Evolutionary conservation across 2,113 vertebrate genomes (phyloP).

Genomic region (Gymnocephalus cernua): DNA sequence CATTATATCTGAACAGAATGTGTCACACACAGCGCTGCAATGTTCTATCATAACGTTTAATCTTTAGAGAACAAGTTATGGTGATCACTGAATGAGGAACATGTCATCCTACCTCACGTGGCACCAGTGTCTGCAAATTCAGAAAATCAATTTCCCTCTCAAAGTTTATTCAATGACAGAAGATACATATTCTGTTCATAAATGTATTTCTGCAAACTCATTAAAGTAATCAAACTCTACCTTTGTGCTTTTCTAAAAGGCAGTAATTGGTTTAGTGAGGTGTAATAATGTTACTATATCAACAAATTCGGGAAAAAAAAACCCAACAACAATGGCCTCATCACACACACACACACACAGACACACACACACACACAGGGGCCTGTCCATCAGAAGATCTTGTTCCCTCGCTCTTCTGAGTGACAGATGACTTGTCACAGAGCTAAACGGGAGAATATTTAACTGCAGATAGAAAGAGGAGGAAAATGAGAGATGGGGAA

Average conservation of each 20-base stretch:
- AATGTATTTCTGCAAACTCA: slow-evolving; percentile 20
- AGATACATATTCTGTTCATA: slow-evolving; percentile 37
- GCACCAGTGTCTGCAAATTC: slow-evolving; percentile 16
- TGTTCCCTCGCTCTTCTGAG: slow-evolving; percentile 70
- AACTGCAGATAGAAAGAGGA: slow-evolving; percentile 75
- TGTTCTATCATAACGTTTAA: slow-evolving; percentile 17
- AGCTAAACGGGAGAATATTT: slow-evolving; percentile 81
- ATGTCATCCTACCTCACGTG: not conserved
- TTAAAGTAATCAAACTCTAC: slow-evolving; percentile 9
- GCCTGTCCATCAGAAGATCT: slow-evolving; percentile 63
- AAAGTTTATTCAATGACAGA: slow-evolving; percentile 43
- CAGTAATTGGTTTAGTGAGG: not conserved
- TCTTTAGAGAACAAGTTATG: slow-evolving; percentile 17
- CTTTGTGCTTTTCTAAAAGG: not conserved
- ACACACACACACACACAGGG: slow-evolving; percentile 19
- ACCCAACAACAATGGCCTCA: slow-evolving; percentile 8
- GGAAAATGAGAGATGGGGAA: slow-evolving; percentile 56
- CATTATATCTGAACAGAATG: slow-evolving; percentile 12
- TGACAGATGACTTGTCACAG: slow-evolving; percentile 84
- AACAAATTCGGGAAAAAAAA: slow-evolving; percentile 11
- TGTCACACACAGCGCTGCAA: slow-evolving; percentile 1
- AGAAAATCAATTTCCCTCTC: slow-evolving; percentile 28
- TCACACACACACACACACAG: slow-evolving; percentile 12
- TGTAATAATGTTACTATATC: slow-evolving; percentile 5
- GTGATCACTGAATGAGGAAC: not conserved